Conservation (phyloP, 1,140 invertebrate species). For the Lepidurus packardi region DNA sequence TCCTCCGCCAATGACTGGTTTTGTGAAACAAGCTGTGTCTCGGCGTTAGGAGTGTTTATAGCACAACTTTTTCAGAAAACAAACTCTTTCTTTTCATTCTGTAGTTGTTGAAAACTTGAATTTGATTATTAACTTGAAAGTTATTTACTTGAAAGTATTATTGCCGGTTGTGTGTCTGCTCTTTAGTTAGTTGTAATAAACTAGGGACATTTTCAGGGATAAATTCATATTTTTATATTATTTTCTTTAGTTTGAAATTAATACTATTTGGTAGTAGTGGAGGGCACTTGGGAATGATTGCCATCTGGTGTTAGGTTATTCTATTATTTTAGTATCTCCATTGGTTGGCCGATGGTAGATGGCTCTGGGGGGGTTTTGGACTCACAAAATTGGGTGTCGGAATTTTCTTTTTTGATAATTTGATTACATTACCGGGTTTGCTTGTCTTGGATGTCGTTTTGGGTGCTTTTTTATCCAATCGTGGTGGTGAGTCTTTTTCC, state of each 20-base stretch:
- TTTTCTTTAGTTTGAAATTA: neutral
- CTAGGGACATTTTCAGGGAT: neutral
- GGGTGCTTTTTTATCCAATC: neutral
- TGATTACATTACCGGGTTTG: neutral
- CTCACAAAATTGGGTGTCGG: neutral
- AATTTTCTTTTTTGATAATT: neutral
- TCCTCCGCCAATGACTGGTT: constrained; percentile 53
- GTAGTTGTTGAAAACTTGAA: neutral
- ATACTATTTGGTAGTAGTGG: too few relatives aligned
- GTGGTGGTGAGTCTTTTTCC: neutral
- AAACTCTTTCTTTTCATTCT: neutral
- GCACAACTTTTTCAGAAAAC: neutral
- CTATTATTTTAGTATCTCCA: neutral
- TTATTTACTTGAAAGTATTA: too few relatives aligned
- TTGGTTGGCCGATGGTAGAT: neutral
- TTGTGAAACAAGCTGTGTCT: constrained; percentile 40
- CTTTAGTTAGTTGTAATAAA: neutral
- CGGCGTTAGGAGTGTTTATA: neutral
- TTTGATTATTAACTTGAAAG: too few relatives aligned
- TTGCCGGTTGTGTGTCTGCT: neutral
- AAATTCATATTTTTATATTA: neutral
- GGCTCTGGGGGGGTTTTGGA: neutral
- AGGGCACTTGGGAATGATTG: too few relatives aligned
- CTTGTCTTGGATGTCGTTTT: neutral
- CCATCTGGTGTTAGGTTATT: too few relatives aligned